Evolutionary conservation across 1,140 invertebrate species (phyloP), one percentile per base, ranked within the genome.

Genomic region (Bombus superbus): DNA sequence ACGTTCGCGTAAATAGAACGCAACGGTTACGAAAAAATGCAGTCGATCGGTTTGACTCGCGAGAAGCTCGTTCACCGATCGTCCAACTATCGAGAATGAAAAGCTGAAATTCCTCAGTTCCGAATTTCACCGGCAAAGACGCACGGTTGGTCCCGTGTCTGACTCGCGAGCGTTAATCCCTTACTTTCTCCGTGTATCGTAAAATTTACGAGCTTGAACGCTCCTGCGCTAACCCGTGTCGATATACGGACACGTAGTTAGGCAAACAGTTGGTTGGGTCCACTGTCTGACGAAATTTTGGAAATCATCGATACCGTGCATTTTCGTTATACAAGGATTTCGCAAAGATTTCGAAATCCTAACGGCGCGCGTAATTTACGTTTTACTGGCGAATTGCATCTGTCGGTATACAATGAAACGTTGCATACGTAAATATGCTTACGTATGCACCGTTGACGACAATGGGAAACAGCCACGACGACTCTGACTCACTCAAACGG

Each of bases 131-230:
- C 40, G 25, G 28, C 22, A 5, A 38, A 42, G n/a, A 38, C 15
- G 8, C 59, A 72, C 35, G 32, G 40, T 28, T 18, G 44, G 4
- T 42, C 22, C 28, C 25, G 22, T 15, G 40, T 10, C 15, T n/a
- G 2, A 42, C 38, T 81, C 22, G 11, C n/a, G 18, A 40, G 32
- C 22, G 42, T 72, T 22, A 28, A 72, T 73, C 78, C 69, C 57
- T 76, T 69, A 86, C 92, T 92, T 92, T 92, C 91, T 91, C 92
- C 90, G 62, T 64, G 71, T 81, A 83, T 89, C 68, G 82, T 84
- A 38, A 81, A 88, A 84, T 87, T 78, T 87, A 84, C 78, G 64
- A 69, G 35, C 28, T 28, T 44, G 44, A 35, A 44, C 38, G n/a
- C 18, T 53, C 6, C 47, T 8, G 6, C 47, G 47, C 18, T 22